Conservation (phyloP, 2,888 invertebrate genomes). For the Choristoneura rosaceana region DNA sequence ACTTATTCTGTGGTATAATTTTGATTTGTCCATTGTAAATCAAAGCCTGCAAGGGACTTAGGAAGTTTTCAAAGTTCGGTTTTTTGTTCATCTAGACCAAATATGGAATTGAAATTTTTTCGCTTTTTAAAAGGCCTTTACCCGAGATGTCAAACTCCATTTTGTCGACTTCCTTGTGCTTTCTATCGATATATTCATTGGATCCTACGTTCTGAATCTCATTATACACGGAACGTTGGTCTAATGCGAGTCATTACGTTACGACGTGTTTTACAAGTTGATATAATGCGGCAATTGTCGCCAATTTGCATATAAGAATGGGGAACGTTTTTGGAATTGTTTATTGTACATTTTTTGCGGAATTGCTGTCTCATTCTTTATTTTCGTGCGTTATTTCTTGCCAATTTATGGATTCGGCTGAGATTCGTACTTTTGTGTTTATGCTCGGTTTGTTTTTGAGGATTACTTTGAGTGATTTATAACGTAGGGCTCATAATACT, state of each 20-base stretch:
- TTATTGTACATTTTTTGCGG: slow-evolving; percentile 29
- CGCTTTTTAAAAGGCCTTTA: neutral
- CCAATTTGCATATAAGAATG: slow-evolving; percentile 41
- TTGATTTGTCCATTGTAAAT: too few species aligned
- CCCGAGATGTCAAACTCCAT: neutral
- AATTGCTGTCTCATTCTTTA: neutral
- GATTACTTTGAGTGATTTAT: neutral
- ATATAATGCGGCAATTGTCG: slow-evolving; percentile 41
- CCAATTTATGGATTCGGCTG: neutral
- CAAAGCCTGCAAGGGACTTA: too few species aligned
- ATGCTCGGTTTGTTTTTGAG: neutral
- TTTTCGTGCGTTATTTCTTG: neutral
- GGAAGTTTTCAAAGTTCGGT: too few species aligned
- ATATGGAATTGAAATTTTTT: neutral
- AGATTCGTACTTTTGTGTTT: neutral
- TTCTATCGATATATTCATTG: slow-evolving; percentile 37
- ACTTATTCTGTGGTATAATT: too few species aligned
- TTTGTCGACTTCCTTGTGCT: neutral
- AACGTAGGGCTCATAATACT: neutral
- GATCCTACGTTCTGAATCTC: slow-evolving; percentile 36
- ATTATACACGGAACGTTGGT: slow-evolving; percentile 32
- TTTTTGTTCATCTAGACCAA: too few species aligned
- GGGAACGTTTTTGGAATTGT: slow-evolving; percentile 34
- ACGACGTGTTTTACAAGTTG: slow-evolving; percentile 41
- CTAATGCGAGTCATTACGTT: slow-evolving; percentile 40